Evolutionary conservation across 2,113 vertebrate species (phyloP).

Genomic region (Gasterosteus aculeatus): DNA sequence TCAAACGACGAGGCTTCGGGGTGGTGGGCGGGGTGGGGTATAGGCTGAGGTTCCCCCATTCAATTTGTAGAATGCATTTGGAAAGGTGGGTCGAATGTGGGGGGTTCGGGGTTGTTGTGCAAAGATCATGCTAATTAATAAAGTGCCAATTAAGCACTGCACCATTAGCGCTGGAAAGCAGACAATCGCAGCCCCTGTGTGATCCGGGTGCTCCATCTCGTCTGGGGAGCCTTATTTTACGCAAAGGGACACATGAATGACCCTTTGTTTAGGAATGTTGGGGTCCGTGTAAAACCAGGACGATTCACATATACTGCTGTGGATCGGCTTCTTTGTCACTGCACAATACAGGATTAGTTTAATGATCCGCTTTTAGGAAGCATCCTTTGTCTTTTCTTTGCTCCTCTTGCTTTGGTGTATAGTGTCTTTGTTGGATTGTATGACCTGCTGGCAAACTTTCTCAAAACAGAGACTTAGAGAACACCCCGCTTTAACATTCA

Average conservation of each 20-base stretch:
- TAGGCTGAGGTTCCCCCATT: conserved; percentile 17
- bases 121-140: conserved; percentile 64
- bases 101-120: conserved; percentile 31
- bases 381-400: neutral
- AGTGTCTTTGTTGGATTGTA: neutral
- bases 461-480: neutral
- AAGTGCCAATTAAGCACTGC: conserved; percentile 47
- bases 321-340: neutral
- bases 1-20: conserved; percentile 34
- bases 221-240: conserved; percentile 5
- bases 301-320: neutral
- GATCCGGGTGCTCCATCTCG: conserved; percentile 20
- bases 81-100: conserved; percentile 56
- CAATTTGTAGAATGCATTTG: conserved; percentile 59
- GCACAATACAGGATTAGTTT: neutral
- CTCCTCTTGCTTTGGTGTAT: neutral
- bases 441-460: neutral
- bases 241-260: conserved; percentile 11
- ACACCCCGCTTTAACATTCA: neutral
- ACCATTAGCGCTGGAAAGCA: conserved; percentile 48
- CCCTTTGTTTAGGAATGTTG: conserved; percentile 7
- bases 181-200: conserved; percentile 17
- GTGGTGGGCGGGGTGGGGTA: neutral
- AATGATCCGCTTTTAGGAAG: neutral
- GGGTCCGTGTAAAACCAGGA: conserved; percentile 4